phyloP scores from a whole-genome alignment of 2,888 invertebrate species.

The Megalurothrips usitatus region DNA sequence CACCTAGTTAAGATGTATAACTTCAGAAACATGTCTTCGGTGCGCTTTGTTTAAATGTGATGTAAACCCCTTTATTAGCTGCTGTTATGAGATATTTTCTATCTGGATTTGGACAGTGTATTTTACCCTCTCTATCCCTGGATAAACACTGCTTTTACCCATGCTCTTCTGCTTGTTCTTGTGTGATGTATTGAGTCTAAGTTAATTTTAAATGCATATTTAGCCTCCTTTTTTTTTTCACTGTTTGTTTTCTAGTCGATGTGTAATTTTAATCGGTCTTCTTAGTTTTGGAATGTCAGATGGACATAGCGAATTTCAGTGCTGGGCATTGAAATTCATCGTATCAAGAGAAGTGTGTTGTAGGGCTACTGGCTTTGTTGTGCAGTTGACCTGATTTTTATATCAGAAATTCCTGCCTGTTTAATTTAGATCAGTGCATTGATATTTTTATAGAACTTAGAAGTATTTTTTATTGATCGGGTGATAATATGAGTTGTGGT shows the following conservation, averaged over 20 bases:
- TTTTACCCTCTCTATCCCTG: not conserved
- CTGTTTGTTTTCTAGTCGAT: not conserved
- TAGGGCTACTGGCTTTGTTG: no score
- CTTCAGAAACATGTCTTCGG: not conserved
- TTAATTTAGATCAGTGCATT: not conserved
- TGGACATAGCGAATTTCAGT: not conserved
- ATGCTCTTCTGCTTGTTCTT: not conserved
- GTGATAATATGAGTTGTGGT: not conserved
- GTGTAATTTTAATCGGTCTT: not conserved
- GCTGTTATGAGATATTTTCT: no score
- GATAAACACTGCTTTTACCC: not conserved
- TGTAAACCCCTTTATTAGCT: no score
- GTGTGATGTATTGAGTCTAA: slow-evolving; percentile 5
- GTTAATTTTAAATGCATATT: not conserved
- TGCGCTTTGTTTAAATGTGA: no score
- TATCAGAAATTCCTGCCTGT: no score
- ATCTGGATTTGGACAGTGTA: no score
- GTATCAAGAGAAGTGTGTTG: no score
- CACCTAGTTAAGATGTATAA: not conserved
- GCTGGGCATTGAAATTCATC: not conserved
- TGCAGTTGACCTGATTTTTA: no score
- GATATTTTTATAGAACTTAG: slow-evolving; percentile 16
- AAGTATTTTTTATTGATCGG: not conserved
- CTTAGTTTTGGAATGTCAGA: not conserved
- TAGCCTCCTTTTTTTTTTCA: not conserved